A percentile compares a stretch with the other conserved stretches of the same genome.
phyloP scores from a whole-genome alignment of 1,140 invertebrate species.

The Leptestheria dahalacensis region DNA sequence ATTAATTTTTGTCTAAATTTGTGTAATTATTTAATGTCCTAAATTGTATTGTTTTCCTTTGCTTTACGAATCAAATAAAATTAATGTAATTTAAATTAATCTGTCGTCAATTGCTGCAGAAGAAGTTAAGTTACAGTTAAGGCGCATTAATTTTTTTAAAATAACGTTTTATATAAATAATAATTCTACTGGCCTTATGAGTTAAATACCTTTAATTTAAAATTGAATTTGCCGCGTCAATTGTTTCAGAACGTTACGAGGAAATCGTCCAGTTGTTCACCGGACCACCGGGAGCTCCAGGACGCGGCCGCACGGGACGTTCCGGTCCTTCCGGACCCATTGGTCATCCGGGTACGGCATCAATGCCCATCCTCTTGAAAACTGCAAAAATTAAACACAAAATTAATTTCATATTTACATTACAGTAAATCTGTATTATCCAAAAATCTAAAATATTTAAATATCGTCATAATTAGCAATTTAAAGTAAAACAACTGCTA shows the following conservation, averaged over 20 bases:
- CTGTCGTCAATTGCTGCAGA: no score
- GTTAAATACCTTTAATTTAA: background rate
- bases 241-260: conserved; percentile 32
- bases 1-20: no score
- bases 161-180: no score
- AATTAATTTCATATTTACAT: background rate
- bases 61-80: no score
- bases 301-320: conserved; percentile 28
- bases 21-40: no score
- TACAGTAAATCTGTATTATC: no score
- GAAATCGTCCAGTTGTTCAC: conserved; percentile 36
- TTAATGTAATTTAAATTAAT: no score
- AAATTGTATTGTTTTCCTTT: no score
- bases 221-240: background rate
- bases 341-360: conserved; percentile 33
- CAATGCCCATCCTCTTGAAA: background rate
- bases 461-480: background rate
- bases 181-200: background rate
- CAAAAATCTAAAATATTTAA: no score
- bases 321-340: conserved; percentile 27
- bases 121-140: no score
- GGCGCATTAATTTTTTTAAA: no score
- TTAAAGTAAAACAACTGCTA: background rate
- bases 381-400: background rate
- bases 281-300: conserved; percentile 35